These are phyloP conservation scores for Philhelius pedissequus DNA, from an alignment of 2,888 invertebrate species.

Conservation along the genomic window DNA sequence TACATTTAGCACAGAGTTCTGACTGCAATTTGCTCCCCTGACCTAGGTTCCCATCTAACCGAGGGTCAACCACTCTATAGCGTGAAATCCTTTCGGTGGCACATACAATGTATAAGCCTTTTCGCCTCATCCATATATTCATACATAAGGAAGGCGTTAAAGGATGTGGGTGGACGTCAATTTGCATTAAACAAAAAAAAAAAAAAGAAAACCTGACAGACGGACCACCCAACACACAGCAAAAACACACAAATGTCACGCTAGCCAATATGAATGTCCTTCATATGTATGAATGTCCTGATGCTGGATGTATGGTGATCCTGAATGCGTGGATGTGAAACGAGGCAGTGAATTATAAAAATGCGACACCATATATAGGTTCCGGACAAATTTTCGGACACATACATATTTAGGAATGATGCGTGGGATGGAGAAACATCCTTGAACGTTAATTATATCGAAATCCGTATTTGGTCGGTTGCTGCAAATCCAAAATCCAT, in stretches of 20 bases:
- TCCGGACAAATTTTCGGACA: background rate
- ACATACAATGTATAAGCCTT: background rate
- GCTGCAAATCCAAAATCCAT: background rate
- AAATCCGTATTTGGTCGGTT: slow-evolving; percentile 21
- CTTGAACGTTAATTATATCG: slow-evolving; percentile 50
- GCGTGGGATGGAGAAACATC: background rate
- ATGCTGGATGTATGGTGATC: background rate
- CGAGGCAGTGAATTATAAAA: slow-evolving; percentile 33
- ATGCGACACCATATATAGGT: background rate
- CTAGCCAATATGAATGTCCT: background rate
- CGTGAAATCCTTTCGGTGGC: background rate
- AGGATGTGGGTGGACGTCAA: slow-evolving; percentile 19
- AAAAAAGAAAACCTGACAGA: background rate
- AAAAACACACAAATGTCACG: slow-evolving; percentile 29
- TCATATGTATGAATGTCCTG: background rate
- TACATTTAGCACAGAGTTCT: slow-evolving; percentile 34
- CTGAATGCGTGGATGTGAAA: slow-evolving; percentile 17
- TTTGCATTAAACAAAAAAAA: slow-evolving; percentile 33
- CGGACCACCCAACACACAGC: background rate
- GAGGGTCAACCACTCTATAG: background rate
- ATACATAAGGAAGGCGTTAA: background rate
- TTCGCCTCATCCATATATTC: background rate
- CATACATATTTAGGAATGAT: background rate
- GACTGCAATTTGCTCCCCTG: slow-evolving; percentile 32
- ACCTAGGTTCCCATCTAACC: background rate